phyloP scores from a whole-genome alignment of 2,113 vertebrate species.

The Macquaria australasica region DNA sequence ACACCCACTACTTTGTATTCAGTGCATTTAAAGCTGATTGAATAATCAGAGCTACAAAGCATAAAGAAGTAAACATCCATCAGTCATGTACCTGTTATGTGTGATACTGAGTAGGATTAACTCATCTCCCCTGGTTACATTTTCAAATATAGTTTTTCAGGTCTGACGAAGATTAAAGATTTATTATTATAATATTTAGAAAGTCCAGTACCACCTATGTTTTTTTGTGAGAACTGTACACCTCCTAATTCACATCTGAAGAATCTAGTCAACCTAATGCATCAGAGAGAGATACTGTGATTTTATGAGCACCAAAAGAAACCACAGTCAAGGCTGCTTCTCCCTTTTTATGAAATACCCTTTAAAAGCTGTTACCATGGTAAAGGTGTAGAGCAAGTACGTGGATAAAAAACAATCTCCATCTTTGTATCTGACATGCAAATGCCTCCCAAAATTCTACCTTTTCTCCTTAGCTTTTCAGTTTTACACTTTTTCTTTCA shows the following conservation, averaged over 20 bases:
- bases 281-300: neutral
- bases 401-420: neutral
- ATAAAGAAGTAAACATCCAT: conserved; percentile 13
- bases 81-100: neutral
- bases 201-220: too few relatives aligned
- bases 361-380: conserved; percentile 42
- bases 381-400: neutral
- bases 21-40: neutral
- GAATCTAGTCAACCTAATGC: neutral
- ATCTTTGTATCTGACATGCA: neutral
- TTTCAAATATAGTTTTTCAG: neutral
- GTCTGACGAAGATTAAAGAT: neutral
- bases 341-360: neutral
- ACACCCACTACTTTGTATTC: neutral
- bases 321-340: neutral
- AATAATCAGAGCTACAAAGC: neutral
- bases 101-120: neutral
- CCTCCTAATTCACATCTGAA: neutral
- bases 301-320: neutral
- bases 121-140: neutral
- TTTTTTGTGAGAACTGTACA: too few relatives aligned
- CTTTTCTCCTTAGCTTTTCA: neutral
- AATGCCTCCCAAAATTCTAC: too few relatives aligned
- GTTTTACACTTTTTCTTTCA: neutral
- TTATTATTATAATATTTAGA: neutral